phyloP scores from a whole-genome alignment of 1,140 invertebrate species.

The Drosophila nannoptera region DNA sequence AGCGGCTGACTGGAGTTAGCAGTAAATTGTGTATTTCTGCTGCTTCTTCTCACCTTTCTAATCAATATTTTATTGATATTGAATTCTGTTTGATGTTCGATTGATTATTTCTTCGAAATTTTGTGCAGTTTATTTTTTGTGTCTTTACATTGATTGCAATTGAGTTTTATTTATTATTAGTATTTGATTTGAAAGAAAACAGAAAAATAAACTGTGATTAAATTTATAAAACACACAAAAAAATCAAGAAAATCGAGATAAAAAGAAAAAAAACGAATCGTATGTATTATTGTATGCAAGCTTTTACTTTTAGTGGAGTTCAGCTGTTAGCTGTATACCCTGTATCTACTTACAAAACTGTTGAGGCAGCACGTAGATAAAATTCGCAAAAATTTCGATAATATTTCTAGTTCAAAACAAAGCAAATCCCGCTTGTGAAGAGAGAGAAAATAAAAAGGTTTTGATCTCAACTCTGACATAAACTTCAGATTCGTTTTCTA shows the following conservation, averaged over 20 bases:
- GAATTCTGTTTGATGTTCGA: background rate
- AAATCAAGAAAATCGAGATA: conserved; percentile 38
- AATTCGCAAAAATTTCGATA: no score
- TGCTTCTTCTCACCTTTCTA: conserved; percentile 7
- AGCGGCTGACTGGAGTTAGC: background rate
- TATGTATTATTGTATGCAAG: conserved; percentile 62
- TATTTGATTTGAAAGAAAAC: conserved; percentile 39
- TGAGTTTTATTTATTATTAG: conserved; percentile 51
- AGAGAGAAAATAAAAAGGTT: background rate
- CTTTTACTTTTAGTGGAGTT: conserved; percentile 16
- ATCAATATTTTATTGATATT: background rate
- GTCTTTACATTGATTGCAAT: conserved; percentile 48
- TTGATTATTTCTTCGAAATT: conserved; percentile 42
- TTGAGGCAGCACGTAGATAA: no score
- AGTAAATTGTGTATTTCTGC: conserved; percentile 3
- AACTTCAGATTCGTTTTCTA: background rate
- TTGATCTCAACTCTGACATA: background rate
- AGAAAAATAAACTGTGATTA: conserved; percentile 49
- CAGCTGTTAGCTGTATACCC: conserved; percentile 14
- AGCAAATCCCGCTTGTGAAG: no score
- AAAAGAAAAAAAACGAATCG: conserved; percentile 16
- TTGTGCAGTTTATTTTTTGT: conserved; percentile 67
- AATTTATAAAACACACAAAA: conserved; percentile 27
- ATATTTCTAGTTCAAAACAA: no score
- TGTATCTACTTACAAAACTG: conserved; percentile 1